Evolutionary conservation across 2,797 vertebrate species (phyloP), one percentile per base, ranked within the genome.

Genomic region (Rhynchotus rufescens): DNA sequence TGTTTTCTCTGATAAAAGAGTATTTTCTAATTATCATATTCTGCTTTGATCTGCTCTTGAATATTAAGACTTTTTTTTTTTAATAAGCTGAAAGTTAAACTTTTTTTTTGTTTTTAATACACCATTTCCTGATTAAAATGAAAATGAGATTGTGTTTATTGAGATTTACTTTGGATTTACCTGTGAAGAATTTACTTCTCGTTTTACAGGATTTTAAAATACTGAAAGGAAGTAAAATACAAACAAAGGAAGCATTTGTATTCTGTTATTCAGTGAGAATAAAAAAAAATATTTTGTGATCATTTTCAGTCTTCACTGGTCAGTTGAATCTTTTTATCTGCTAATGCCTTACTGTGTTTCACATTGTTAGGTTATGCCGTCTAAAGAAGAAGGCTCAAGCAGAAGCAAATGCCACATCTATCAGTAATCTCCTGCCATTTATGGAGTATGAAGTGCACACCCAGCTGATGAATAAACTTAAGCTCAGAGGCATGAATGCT

Each of bases 381-480:
- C 98, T 99, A 49, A 99, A 99, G 97, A 99, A 99, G 97, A 99
- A 99, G 95, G 98, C 98, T 51, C 99, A 99, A 95, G 99, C 99
- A 8, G 99, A 99, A 96, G 99, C 98, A 47, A 99, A 99, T 7
- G 99, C 99, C 1, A 99, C 99, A 0, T 97, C 98, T 40, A 99
- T 99, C 96, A 99, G 99, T 93, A 99, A 99, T 97, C 98, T 99
- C 85, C 91, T 99, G 93, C 99, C 99, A 6, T 99, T 99, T 94
- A 99, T 99, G 98, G 99, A 99, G 87, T 99, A 99, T 25, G 99
- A 99, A 96, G 98, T 99, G 13, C 99, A 99, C 97, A 99, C 99
- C 3, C 99, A 99, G 80, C 97, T 99, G 90, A 99, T 99, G 99
- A 99, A 99, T 97, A 99, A 99, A 67, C 98, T 99, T 64, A 99